A percentile compares a stretch with the other conserved stretches of the same genome.
phyloP scores from a whole-genome alignment of 2,888 invertebrate species.

The Neoscelio sp. region DNA sequence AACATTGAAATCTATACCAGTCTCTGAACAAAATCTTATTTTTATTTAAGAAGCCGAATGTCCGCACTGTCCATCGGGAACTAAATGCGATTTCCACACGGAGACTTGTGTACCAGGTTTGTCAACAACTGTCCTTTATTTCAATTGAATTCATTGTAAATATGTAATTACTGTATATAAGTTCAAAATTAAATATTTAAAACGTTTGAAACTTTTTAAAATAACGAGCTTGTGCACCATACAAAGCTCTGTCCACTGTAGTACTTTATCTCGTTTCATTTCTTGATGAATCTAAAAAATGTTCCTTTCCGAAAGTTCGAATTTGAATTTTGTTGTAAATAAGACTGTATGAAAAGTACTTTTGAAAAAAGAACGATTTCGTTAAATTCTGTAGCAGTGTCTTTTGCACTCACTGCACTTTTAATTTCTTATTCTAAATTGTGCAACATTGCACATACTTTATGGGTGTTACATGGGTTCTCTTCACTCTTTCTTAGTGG shows the following conservation, averaged over 20 bases:
- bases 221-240: constrained; percentile 44
- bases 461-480: constrained; percentile 80
- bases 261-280: constrained; percentile 11
- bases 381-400: constrained; percentile 41
- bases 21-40: constrained; percentile 1
- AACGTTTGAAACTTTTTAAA: no score
- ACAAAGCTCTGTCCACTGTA: constrained; percentile 41
- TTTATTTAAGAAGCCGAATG: constrained; percentile 72
- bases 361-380: no score
- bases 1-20: background rate
- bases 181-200: no score
- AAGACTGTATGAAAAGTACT: no score
- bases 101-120: constrained; percentile 94
- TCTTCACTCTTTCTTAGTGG: constrained; percentile 84
- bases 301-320: no score
- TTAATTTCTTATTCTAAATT: constrained; percentile 55
- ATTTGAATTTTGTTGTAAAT: constrained; percentile 30
- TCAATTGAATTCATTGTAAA: constrained; percentile 73
- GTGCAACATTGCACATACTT: constrained; percentile 72
- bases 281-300: constrained; percentile 9
- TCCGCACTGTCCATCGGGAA: constrained; percentile 90
- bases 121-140: constrained; percentile 59
- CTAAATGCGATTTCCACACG: constrained; percentile 90
- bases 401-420: constrained; percentile 55
- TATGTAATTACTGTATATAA: constrained; percentile 81